phyloP scores from a whole-genome alignment of 1,140 invertebrate genomes.

The Babylonia areolata region DNA sequence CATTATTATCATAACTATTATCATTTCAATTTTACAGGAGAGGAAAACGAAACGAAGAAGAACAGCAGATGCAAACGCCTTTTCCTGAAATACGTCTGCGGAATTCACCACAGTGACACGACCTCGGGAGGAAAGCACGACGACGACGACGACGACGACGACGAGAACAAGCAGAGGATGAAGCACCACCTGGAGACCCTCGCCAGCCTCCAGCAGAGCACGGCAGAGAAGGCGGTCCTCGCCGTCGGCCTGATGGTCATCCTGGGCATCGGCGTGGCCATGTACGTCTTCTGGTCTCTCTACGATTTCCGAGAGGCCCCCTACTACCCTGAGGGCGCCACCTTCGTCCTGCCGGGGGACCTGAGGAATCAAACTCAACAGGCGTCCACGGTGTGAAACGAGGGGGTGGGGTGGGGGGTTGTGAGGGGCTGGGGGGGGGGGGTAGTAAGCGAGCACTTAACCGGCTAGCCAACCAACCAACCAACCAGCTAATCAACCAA shows the following conservation, averaged over 20 bases:
- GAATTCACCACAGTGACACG: slow-evolving; percentile 43
- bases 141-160: slow-evolving; percentile 43
- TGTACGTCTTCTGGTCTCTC: slow-evolving; percentile 64
- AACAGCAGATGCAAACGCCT: not conserved
- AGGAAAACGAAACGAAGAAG: not conserved
- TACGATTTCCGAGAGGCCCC: slow-evolving; percentile 55
- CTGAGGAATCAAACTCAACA: not conserved
- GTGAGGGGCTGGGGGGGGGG: too few relatives aligned
- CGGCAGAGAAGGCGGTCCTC: slow-evolving; percentile 43
- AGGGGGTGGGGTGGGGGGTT: too few relatives aligned
- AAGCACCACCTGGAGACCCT: slow-evolving; percentile 55
- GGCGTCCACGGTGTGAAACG: too few relatives aligned
- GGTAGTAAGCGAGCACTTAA: too few relatives aligned
- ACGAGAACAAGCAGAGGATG: slow-evolving; percentile 44
- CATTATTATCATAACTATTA: too few relatives aligned
- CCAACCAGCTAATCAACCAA: too few relatives aligned
- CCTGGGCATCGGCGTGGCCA: slow-evolving; percentile 45
- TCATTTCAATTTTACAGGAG: too few relatives aligned
- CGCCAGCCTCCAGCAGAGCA: slow-evolving; percentile 54
- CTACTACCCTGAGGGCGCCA: slow-evolving; percentile 31
- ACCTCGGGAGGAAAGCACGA: slow-evolving; percentile 41
- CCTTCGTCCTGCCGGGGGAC: slow-evolving; percentile 21
- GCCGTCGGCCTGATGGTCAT: slow-evolving; percentile 53
- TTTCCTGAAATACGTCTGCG: slow-evolving; percentile 15
- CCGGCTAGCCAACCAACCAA: too few relatives aligned